phyloP scores from a whole-genome alignment of 64 coral and sea anemone genomes.

The Dendronephthya gigantea region DNA sequence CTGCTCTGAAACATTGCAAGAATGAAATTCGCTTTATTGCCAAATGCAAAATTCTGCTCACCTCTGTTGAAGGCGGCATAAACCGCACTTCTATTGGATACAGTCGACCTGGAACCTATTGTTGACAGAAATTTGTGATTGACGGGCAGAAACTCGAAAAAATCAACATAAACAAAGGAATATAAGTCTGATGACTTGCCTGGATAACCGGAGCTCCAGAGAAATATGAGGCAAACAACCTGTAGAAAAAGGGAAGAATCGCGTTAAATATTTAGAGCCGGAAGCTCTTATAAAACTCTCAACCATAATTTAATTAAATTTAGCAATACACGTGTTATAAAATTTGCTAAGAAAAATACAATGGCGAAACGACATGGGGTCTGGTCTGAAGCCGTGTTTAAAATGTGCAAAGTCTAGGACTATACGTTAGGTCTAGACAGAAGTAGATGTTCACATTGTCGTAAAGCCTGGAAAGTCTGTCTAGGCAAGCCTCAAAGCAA shows the following conservation, averaged over 20 bases:
- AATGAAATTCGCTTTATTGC: too few relatives aligned
- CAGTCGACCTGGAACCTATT: constrained; percentile 77
- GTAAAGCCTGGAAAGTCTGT: too few relatives aligned
- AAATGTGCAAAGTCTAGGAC: too few relatives aligned
- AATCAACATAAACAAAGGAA: neutral
- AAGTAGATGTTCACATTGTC: too few relatives aligned
- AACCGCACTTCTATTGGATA: constrained; percentile 97
- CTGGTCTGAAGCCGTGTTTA: too few relatives aligned
- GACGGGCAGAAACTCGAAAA: neutral
- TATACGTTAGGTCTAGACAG: too few relatives aligned
- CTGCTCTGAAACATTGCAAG: too few relatives aligned
- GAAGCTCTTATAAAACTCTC: neutral
- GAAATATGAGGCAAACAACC: constrained; percentile 77
- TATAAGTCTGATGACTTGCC: constrained; percentile 15
- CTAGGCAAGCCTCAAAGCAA: too few relatives aligned
- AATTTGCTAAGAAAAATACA: too few relatives aligned
- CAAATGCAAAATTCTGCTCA: too few relatives aligned
- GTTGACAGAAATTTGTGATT: neutral
- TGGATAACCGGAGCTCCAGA: constrained; percentile 78
- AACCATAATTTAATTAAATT: neutral
- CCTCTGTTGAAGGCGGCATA: constrained; percentile 74
- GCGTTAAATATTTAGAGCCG: neutral
- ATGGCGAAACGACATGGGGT: too few relatives aligned
- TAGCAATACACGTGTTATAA: too few relatives aligned
- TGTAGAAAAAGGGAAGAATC: constrained; percentile 16